phyloP scores from a whole-genome alignment of 1,140 invertebrate genomes.

The Drosophila kohkoa region DNA sequence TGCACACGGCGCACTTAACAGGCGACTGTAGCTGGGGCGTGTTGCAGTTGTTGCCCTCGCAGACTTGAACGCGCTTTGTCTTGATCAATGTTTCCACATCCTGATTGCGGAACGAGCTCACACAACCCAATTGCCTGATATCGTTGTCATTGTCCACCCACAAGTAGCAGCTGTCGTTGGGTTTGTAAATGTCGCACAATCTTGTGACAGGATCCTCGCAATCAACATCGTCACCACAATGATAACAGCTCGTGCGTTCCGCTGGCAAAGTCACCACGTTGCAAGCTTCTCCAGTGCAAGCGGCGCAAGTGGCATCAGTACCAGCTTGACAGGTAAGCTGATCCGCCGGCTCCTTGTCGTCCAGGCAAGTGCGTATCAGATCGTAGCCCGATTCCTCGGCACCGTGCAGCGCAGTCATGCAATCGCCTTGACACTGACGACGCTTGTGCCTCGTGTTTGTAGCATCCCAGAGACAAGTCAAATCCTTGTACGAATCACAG shows the following conservation, averaged over 20 bases:
- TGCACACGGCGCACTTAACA: conserved; percentile 68
- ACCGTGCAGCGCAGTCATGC: conserved; percentile 76
- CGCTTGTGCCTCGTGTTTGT: conserved; percentile 41
- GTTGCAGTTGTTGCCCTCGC: conserved; percentile 69
- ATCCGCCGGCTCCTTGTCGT: conserved; percentile 71
- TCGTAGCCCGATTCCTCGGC: conserved; percentile 56
- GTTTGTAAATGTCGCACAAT: conserved; percentile 65
- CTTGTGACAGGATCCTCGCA: conserved; percentile 59
- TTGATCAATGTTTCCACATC: conserved; percentile 64
- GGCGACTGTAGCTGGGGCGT: conserved; percentile 36
- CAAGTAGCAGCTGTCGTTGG: conserved; percentile 67
- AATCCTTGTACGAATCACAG: conserved; percentile 68
- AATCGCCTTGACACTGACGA: conserved; percentile 71
- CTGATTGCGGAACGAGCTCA: conserved; percentile 74
- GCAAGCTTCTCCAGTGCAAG: conserved; percentile 60
- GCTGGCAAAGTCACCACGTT: conserved; percentile 58
- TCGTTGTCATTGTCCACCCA: conserved; percentile 68
- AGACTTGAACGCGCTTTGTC: conserved; percentile 72
- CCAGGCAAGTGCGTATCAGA: conserved; percentile 72
- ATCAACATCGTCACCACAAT: conserved; percentile 57
- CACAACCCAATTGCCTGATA: conserved; percentile 62
- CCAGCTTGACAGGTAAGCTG: conserved; percentile 49
- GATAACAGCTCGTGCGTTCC: conserved; percentile 66
- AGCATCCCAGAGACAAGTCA: conserved; percentile 57
- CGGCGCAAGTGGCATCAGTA: conserved; percentile 48